Evolutionary conservation across 2,888 invertebrate genomes (phyloP).

Genomic region (Fragum whitleyi): DNA sequence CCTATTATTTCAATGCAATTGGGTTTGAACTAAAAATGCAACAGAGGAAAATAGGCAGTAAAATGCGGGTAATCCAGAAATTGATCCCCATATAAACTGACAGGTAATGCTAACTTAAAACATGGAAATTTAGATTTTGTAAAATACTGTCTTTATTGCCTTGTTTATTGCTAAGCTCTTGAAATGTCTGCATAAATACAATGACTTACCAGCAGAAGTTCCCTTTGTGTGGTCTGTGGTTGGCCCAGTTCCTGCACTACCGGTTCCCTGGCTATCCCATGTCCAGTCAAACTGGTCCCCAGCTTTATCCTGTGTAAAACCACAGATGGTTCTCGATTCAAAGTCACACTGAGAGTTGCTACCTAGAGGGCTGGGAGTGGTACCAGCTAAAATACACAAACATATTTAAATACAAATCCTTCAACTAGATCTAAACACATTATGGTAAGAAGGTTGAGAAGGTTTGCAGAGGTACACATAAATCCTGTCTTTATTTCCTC

Average conservation of each 20-base stretch:
- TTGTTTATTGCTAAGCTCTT: no score
- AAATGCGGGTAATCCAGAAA: no score
- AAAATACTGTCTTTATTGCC: no score
- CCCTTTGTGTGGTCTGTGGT: conserved; percentile 57
- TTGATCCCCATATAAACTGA: no score
- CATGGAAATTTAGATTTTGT: no score
- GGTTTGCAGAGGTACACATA: no score
- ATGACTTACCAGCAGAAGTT: conserved; percentile 44
- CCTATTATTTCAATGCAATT: no score
- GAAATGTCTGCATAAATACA: no score
- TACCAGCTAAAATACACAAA: conserved; percentile 8
- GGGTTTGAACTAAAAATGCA: no score
- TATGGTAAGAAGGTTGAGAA: not conserved
- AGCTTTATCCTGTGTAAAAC: conserved; percentile 70
- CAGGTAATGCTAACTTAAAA: no score
- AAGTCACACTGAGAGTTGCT: conserved; percentile 69
- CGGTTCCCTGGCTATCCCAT: conserved; percentile 61
- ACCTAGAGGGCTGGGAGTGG: conserved; percentile 24
- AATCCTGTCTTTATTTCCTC: no score
- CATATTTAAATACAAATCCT: not conserved
- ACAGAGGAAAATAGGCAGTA: no score
- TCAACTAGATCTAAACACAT: not conserved
- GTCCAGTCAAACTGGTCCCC: conserved; percentile 79
- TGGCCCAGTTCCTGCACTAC: conserved; percentile 69
- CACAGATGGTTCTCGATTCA: conserved; percentile 72